These are phyloP conservation scores for Coleophora flavipennella DNA, from an alignment of 2,888 invertebrate genomes.

Conservation along the genomic window DNA sequence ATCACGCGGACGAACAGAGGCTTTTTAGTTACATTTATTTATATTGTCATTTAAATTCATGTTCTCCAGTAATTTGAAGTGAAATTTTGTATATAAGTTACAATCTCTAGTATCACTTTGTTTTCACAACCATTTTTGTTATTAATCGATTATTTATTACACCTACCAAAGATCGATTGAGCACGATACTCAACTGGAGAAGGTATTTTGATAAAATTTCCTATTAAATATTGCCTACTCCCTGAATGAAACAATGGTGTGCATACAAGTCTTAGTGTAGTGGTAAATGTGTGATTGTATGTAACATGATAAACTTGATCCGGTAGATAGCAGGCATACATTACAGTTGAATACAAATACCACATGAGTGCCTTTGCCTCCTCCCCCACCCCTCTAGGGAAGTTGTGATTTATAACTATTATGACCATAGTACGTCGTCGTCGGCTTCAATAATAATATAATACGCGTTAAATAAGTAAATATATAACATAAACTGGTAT, in stretches of 20 bases:
- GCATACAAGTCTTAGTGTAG: conserved; percentile 10
- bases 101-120: no score
- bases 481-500: conserved; percentile 15
- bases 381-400: no score
- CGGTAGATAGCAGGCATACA: conserved; percentile 37
- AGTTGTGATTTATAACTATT: conserved; percentile 51
- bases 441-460: conserved; percentile 14
- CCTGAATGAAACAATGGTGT: conserved; percentile 4
- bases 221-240: conserved; percentile 8
- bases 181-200: conserved; percentile 19
- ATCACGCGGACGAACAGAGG: conserved; percentile 12
- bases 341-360: conserved; percentile 20
- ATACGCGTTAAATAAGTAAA: conserved; percentile 27
- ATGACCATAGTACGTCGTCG: conserved; percentile 27
- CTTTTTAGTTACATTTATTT: conserved; percentile 8
- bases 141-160: conserved; percentile 8
- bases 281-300: conserved; percentile 14
- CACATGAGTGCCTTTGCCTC: conserved; percentile 67
- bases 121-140: conserved; percentile 4
- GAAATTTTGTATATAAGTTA: background rate
- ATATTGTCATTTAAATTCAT: background rate
- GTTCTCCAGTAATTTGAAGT: background rate
- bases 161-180: conserved; percentile 24
- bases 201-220: conserved; percentile 2
- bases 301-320: conserved; percentile 8